Base-by-base conservation (phyloP, 2,888 invertebrate genomes). In the Hermaeophaga mercurialis region DNA sequence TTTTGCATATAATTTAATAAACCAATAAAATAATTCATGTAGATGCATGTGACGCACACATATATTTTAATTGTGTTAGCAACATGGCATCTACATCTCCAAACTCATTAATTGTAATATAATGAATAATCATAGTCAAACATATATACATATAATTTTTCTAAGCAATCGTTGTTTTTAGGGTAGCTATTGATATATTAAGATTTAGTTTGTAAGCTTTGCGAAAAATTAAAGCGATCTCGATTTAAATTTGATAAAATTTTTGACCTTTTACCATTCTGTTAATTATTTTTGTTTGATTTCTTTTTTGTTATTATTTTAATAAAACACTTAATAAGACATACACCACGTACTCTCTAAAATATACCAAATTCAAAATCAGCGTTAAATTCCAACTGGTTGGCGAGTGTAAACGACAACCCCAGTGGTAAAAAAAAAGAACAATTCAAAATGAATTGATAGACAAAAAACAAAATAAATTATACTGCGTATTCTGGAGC, bases 121-220 rank as follows among this genome's bases (percentile, higher is more conserved):
- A 65, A 73, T 72, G 70, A 74, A 74, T 75, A 73, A 74, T 73
- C 71, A 75, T 77, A 77, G 76, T 75, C 76, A 74, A 66, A 73
- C 67, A 73, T 69, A 75, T 75, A 77, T 77, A 77, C 76, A 77
- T 77, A 77, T 77, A 78, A 77, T 78, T 78, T 78, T 77, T 78
- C 78, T 78, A 78, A 78, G 77, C 78, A 77, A 77, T 78, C 76
- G 76, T 77, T 77, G 76, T 77, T 77, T 74, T 77, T 77, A 77
- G 77, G 73, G 62, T 77, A 77, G 76, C 75, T 75, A 77, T 76
- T 77, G 74, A 72, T 74, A 76, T 73, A 75, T 73, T 75, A 76
- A 78, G 71, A 72, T 76, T 77, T 77, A 76, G 75, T 77, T 78
- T 73, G 71, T 77, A 77, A 77, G 77, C 77, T 77, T 77, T 75